phyloP scores from a whole-genome alignment of 2,888 invertebrate species.

The Xestia c-nigrum region DNA sequence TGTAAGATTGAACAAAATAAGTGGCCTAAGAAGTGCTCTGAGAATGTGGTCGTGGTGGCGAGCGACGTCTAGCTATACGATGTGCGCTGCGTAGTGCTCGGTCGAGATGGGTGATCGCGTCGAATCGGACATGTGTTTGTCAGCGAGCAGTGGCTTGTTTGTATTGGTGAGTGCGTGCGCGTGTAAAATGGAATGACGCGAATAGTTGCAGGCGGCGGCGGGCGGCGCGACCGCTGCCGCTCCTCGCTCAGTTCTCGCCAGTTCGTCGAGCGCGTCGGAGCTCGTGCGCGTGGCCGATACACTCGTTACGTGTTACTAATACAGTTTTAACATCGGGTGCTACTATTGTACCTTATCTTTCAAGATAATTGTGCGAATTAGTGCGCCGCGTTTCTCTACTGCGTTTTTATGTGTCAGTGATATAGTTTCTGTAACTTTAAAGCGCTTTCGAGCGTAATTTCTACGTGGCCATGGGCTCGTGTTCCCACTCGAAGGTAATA shows the following conservation, averaged over 20 bases:
- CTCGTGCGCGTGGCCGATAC: slow-evolving; percentile 86
- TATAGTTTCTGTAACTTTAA: slow-evolving; percentile 78
- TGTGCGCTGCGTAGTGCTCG: slow-evolving; percentile 67
- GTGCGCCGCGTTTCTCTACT: slow-evolving; percentile 75
- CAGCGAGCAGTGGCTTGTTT: slow-evolving; percentile 81
- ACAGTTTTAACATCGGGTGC: slow-evolving; percentile 75
- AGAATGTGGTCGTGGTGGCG: slow-evolving; percentile 34
- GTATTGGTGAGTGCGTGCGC: slow-evolving; percentile 87
- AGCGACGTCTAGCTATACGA: slow-evolving; percentile 63
- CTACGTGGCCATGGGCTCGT: slow-evolving; percentile 88
- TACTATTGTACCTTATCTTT: slow-evolving; percentile 84
- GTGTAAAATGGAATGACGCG: slow-evolving; percentile 87
- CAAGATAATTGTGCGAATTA: slow-evolving; percentile 86
- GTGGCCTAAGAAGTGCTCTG: slow-evolving; percentile 22
- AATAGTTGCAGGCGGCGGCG: slow-evolving; percentile 84
- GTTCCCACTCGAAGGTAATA: slow-evolving; percentile 87
- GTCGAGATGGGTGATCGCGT: slow-evolving; percentile 70
- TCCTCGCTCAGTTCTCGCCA: slow-evolving; percentile 81
- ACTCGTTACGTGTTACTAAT: slow-evolving; percentile 70
- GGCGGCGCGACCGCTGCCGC: slow-evolving; percentile 73
- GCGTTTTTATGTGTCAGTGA: slow-evolving; percentile 76
- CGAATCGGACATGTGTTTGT: slow-evolving; percentile 79
- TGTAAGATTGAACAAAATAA: slow-evolving; percentile 27
- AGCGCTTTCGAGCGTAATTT: slow-evolving; percentile 81
- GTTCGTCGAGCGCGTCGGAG: slow-evolving; percentile 83